These are phyloP conservation scores for Dioctria rufipes DNA, from an alignment of 2,888 invertebrate genomes.

Conservation along the genomic window DNA sequence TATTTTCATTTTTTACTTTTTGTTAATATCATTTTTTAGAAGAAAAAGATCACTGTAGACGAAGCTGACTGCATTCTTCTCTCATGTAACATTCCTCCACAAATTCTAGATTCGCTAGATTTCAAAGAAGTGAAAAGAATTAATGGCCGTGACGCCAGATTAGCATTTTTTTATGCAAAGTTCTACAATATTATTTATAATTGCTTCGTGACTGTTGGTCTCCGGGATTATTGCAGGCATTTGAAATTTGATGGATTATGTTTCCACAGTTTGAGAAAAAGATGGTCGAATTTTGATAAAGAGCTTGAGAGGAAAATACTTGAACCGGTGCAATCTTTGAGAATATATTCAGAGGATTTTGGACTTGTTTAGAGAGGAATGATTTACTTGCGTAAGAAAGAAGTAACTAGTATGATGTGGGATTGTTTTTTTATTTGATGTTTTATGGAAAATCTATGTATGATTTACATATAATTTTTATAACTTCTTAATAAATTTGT, in stretches of 20 bases:
- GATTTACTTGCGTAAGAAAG: no score
- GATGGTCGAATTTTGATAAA: not conserved
- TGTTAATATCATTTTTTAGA: not conserved
- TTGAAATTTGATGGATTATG: conserved; percentile 40
- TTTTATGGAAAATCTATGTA: no score
- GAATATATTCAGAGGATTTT: conserved; percentile 8
- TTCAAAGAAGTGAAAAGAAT: conserved; percentile 34
- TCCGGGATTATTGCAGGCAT: not conserved
- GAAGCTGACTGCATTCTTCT: conserved; percentile 56
- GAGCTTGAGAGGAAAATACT: not conserved
- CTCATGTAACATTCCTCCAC: conserved; percentile 12
- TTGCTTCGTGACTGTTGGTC: conserved; percentile 31
- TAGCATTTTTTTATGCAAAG: conserved; percentile 53
- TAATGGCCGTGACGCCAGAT: conserved; percentile 42
- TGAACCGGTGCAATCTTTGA: not conserved
- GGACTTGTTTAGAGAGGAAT: not conserved
- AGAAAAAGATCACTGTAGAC: conserved; percentile 39
- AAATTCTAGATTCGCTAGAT: not conserved
- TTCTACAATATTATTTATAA: not conserved
- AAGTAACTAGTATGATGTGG: no score
- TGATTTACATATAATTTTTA: no score
- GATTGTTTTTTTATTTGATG: no score
- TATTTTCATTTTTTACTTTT: not conserved
- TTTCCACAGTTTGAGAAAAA: conserved; percentile 46
- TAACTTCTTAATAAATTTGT: no score